Percentiles rank a stretch among this genome's conserved stretches.
Conservation (phyloP, 92 coral and sea anemone genomes). For the Porites rus region DNA sequence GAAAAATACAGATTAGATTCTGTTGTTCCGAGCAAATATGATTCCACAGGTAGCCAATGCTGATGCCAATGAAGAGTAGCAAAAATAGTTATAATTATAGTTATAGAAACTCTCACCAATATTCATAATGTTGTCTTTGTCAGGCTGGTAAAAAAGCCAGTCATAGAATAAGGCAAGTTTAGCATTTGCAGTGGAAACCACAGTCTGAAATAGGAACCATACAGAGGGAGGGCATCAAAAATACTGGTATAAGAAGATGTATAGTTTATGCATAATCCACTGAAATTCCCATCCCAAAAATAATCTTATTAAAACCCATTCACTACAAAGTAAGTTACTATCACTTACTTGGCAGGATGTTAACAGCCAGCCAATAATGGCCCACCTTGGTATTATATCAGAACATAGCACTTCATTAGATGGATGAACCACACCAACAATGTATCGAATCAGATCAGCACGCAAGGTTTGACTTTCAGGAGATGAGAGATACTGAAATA, state of each 20-base stretch:
- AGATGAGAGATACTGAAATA: constrained; percentile 75
- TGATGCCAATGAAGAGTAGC: neutral
- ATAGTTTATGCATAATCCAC: neutral
- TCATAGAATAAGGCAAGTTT: constrained; percentile 96
- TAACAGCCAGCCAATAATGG: constrained; percentile 98
- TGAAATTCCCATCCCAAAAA: too few relatives aligned
- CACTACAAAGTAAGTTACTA: too few relatives aligned
- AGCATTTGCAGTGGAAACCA: constrained; percentile 93
- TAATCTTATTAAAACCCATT: neutral
- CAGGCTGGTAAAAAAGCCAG: constrained; percentile 95
- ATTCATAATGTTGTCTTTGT: constrained; percentile 96
- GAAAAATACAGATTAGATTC: neutral
- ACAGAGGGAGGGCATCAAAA: neutral
- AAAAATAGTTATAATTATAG: neutral
- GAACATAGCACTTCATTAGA: constrained; percentile 96
- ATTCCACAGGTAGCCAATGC: neutral
- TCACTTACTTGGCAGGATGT: constrained; percentile 83
- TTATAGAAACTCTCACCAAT: constrained; percentile 64
- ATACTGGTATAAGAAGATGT: neutral
- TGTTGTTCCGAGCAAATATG: too few relatives aligned
- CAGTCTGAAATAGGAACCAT: constrained; percentile 50
- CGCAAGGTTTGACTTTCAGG: constrained; percentile 95
- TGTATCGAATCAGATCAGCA: constrained; percentile 96
- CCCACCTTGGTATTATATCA: constrained; percentile 98
- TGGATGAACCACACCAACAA: constrained; percentile 98